Conservation (phyloP, 2,113 vertebrate species). For the Urocitellus parryii region DNA sequence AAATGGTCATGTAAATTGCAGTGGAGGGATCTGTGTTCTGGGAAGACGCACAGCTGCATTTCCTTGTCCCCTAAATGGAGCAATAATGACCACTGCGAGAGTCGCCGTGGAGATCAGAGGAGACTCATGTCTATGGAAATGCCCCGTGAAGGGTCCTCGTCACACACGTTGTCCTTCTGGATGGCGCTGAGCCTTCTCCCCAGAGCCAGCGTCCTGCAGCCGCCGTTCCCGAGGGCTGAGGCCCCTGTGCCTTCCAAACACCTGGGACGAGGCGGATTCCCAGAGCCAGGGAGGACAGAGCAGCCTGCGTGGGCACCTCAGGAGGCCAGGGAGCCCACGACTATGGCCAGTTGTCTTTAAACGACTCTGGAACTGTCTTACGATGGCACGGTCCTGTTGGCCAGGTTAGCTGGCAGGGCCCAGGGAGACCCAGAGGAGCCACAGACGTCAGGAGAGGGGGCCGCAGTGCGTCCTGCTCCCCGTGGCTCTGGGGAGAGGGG, state of each 20-base stretch:
- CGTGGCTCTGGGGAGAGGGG: not conserved
- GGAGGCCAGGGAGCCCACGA: not conserved
- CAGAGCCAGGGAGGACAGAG: not conserved
- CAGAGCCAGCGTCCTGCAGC: not conserved
- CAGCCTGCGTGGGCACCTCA: not conserved
- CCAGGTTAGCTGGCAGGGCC: not conserved
- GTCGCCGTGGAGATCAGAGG: constrained; percentile 53
- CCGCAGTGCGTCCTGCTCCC: not conserved
- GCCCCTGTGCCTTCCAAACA: not conserved
- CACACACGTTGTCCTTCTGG: not conserved
- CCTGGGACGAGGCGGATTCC: not conserved
- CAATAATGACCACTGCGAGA: constrained; percentile 49
- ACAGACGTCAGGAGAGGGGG: not conserved
- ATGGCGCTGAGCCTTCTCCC: not conserved
- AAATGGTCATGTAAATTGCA: constrained; percentile 66
- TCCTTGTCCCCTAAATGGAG: constrained; percentile 64
- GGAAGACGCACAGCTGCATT: not conserved
- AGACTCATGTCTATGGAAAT: constrained; percentile 4
- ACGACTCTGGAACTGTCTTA: not conserved
- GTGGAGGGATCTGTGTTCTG: not conserved
- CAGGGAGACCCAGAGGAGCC: not conserved
- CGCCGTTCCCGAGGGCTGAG: not conserved
- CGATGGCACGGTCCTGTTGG: not conserved
- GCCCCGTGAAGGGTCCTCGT: not conserved
- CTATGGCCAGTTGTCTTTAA: not conserved